These are phyloP conservation scores for Meteorus colon DNA, from an alignment of 2,888 invertebrate genomes.

Conservation along the genomic window DNA sequence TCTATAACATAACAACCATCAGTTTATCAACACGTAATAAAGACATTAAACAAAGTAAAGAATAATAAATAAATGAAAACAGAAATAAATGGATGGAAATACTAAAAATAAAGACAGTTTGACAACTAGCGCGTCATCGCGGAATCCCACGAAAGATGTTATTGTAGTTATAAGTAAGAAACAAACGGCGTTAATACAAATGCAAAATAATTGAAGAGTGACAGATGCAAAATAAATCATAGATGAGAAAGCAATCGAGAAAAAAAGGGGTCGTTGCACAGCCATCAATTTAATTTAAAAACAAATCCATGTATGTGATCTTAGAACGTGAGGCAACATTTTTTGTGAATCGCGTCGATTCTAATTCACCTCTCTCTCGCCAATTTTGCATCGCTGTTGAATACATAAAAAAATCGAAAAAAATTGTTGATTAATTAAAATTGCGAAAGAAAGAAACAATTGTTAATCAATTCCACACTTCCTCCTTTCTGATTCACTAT, in stretches of 20 bases:
- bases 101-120: background rate
- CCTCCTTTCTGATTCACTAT: background rate
- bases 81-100: background rate
- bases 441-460: background rate
- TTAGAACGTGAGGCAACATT: slow-evolving; percentile 37
- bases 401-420: background rate
- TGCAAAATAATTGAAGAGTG: background rate
- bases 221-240: slow-evolving; percentile 15
- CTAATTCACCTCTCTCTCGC: background rate
- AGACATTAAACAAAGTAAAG: background rate
- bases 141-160: slow-evolving; percentile 5
- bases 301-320: slow-evolving; percentile 35
- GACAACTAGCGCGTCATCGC: background rate
- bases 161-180: slow-evolving; percentile 22
- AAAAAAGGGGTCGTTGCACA: slow-evolving; percentile 45
- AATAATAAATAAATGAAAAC: background rate
- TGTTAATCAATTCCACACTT: background rate
- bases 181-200: slow-evolving; percentile 27
- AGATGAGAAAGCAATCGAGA: slow-evolving; percentile 17
- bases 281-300: slow-evolving; percentile 23
- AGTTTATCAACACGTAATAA: background rate
- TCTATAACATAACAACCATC: background rate
- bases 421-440: background rate
- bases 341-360: slow-evolving; percentile 20
- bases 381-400: background rate